phyloP scores from a whole-genome alignment of 2,113 vertebrate genomes.

The Lipophrys pholis region DNA sequence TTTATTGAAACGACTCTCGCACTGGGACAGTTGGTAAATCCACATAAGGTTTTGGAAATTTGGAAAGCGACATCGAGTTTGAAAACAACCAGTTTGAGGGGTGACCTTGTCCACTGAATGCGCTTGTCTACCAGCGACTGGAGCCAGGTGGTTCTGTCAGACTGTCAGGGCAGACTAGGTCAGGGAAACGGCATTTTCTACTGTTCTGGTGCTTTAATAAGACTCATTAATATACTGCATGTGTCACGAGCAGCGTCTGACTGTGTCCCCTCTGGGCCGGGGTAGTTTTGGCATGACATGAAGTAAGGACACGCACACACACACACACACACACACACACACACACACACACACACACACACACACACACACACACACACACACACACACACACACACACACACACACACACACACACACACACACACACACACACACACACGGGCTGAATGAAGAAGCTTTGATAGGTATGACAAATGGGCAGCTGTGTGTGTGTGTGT shows the following conservation, averaged over 20 bases:
- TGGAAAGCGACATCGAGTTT: slow-evolving; percentile 8
- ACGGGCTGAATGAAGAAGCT: background rate
- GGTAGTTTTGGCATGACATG: slow-evolving; percentile 54
- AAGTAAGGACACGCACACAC: slow-evolving; percentile 54
- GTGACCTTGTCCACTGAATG: slow-evolving; percentile 62
- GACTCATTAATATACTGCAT: slow-evolving; percentile 74
- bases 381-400: slow-evolving; percentile 15
- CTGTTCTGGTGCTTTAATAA: slow-evolving; percentile 70
- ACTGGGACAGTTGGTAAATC: slow-evolving; percentile 5
- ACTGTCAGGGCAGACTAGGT: slow-evolving; percentile 56
- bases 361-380: slow-evolving; percentile 24
- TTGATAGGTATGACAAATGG: no score
- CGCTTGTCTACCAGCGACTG: slow-evolving; percentile 52
- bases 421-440: no score
- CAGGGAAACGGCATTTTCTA: slow-evolving; percentile 61
- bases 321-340: slow-evolving; percentile 3
- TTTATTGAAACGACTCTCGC: background rate
- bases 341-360: background rate
- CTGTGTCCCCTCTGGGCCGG: slow-evolving; percentile 59
- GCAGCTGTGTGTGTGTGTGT: background rate
- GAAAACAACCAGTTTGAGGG: slow-evolving; percentile 33
- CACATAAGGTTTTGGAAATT: slow-evolving; percentile 14
- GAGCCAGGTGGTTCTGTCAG: slow-evolving; percentile 70
- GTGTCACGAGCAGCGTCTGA: slow-evolving; percentile 65
- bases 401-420: slow-evolving; percentile 24